Evolutionary conservation across 2,113 vertebrate genomes (phyloP), one percentile per base, ranked within the genome.

Genomic region (Petrocephalus microphthalmus): DNA sequence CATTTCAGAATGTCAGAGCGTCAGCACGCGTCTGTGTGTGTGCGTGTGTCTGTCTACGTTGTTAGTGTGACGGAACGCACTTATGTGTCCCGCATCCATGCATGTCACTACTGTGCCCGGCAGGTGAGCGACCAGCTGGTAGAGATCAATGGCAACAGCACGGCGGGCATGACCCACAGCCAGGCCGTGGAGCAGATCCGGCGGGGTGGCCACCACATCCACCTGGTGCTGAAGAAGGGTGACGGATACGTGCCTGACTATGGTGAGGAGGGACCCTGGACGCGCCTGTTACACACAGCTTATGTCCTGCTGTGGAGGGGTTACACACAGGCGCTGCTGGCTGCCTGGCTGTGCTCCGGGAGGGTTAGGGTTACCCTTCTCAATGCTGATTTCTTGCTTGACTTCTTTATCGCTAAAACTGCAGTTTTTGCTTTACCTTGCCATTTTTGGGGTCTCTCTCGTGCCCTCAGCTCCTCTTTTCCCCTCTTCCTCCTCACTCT

Each of bases 101-200:
- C 33, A 15, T 8, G 6, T 52, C 15, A 7, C 1, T 7, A 11
- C 49, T 84, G 60, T 53, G n/a, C 29, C 29, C 11, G 90, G 17
- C 92, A 98, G 97, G 94, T 96, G 37, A 96, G 96, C 2, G 96
- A 97, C 92, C 96, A 96, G 84, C 93, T 98, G 22, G 95, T 97
- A 89, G 93, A 95, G 91, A 97, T 97, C 89, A 97, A 97, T 0
- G 95, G 96, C n/a, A 94, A 96, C 93, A 94, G 95, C 7, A 97
- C 95, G 0, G 89, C 91, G 0, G 95, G 95, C 52, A 96, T 97
- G 94, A 97, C 94, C 37, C 96, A 96, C 89, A 94, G 94, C 74
- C 96, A 96, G 88, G 96, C 95, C 0, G 93, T 97, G 82, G 95
- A 97, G 88, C 94, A 94, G 93, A 97, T 98, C 92, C 94, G 94